phyloP scores from a whole-genome alignment of 2,113 vertebrate species.

The Pimephales promelas region DNA sequence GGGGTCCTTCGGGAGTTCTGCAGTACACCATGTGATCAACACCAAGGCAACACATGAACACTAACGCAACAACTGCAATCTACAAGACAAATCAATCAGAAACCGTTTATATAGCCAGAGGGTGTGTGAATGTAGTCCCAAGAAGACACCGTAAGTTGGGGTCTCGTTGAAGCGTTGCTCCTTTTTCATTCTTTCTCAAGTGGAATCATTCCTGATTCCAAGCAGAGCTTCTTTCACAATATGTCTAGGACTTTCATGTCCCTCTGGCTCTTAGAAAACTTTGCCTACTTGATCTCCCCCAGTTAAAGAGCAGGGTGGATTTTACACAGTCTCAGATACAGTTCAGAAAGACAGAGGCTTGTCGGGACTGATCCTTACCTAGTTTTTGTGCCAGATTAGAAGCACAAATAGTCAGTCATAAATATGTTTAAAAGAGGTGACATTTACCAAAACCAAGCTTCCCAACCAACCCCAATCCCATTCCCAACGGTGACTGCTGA shows the following conservation, averaged over 20 bases:
- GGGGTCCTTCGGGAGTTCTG: slow-evolving; percentile 8
- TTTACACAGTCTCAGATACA: background rate
- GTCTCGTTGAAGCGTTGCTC: background rate
- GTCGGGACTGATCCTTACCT: background rate
- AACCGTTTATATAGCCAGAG: slow-evolving; percentile 15
- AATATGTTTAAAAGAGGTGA: background rate
- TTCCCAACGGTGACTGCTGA: background rate
- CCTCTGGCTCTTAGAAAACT: background rate
- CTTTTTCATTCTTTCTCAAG: background rate
- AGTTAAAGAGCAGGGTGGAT: background rate
- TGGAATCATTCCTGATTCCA: background rate
- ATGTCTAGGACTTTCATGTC: background rate
- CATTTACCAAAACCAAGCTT: slow-evolving; percentile 19
- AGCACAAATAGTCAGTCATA: background rate
- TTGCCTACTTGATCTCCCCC: background rate
- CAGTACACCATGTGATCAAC: slow-evolving; percentile 32
- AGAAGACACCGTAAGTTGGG: background rate
- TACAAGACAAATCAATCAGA: slow-evolving; percentile 27
- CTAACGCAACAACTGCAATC: slow-evolving; percentile 18
- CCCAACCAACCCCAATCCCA: background rate
- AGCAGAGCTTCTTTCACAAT: slow-evolving; percentile 25
- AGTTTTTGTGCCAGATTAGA: background rate
- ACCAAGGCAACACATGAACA: slow-evolving; percentile 43
- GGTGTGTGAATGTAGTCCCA: background rate
- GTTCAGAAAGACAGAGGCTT: background rate